Conservation (phyloP, 2,888 invertebrate species). For the Oasisia sp. region DNA sequence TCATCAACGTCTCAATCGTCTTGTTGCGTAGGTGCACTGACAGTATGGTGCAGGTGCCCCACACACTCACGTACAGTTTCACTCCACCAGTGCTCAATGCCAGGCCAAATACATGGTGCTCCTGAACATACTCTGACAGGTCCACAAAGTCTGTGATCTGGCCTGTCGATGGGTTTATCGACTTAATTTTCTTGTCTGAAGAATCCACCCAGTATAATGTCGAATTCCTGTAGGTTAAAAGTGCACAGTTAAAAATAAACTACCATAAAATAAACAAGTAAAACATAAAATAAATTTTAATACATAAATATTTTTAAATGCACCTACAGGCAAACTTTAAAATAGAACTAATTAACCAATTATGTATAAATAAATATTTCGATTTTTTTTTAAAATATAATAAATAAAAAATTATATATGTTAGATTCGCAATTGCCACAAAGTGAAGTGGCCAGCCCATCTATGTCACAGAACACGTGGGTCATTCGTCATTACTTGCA, state of each 20-base stretch:
- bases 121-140: slow-evolving; percentile 42
- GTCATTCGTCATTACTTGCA: too few species aligned
- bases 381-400: too few species aligned
- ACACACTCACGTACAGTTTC: slow-evolving; percentile 53
- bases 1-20: neutral
- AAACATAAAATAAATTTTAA: too few species aligned
- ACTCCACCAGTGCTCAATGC: slow-evolving; percentile 49
- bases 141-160: slow-evolving; percentile 46
- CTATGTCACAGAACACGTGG: too few species aligned
- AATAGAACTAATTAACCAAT: too few species aligned
- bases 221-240: slow-evolving; percentile 26
- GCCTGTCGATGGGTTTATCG: slow-evolving; percentile 48
- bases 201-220: slow-evolving; percentile 54
- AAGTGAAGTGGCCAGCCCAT: too few species aligned
- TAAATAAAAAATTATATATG: too few species aligned
- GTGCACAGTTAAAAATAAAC: neutral
- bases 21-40: slow-evolving; percentile 13
- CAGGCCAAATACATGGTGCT: slow-evolving; percentile 54
- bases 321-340: too few species aligned
- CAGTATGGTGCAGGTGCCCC: slow-evolving; percentile 36
- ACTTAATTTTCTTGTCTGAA: slow-evolving; percentile 48
- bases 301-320: too few species aligned
- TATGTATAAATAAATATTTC: too few species aligned
- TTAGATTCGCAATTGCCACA: too few species aligned
- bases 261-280: too few species aligned